phyloP scores from a whole-genome alignment of 2,797 vertebrate genomes.

The Notolabrus celidotus region DNA sequence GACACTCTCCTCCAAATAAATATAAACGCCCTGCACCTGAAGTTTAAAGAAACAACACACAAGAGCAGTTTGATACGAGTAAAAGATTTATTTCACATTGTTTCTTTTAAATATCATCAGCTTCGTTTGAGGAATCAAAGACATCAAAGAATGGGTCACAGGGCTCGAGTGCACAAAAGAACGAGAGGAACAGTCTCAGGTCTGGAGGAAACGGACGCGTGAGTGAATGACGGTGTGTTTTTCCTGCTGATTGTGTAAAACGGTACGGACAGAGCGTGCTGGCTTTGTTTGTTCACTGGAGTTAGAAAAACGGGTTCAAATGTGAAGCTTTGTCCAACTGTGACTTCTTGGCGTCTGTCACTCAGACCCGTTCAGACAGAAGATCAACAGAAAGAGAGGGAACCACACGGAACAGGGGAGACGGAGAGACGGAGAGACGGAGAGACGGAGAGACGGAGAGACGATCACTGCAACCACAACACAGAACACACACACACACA shows the following conservation, averaged over 20 bases:
- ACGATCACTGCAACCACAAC: constrained; percentile 41
- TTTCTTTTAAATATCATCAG: constrained; percentile 74
- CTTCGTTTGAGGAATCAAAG: constrained; percentile 69
- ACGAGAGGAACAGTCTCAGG: constrained; percentile 14
- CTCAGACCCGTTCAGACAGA: neutral
- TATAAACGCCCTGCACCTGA: neutral
- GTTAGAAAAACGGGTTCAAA: constrained; percentile 18
- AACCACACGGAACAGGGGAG: constrained; percentile 17
- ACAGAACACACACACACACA: constrained; percentile 27
- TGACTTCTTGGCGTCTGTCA: neutral
- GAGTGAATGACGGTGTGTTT: neutral
- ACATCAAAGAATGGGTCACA: constrained; percentile 72
- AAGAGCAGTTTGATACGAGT: constrained; percentile 41
- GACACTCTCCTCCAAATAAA: neutral
- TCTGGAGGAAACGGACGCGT: constrained; percentile 11
- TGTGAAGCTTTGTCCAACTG: neutral
- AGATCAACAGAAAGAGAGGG: constrained; percentile 1
- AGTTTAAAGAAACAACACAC: constrained; percentile 18
- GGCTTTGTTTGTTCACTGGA: constrained; percentile 26
- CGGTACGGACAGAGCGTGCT: constrained; percentile 4
- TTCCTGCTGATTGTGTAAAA: constrained; percentile 17
- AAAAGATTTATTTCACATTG: constrained; percentile 81
- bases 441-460: constrained; percentile 11
- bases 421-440: constrained; percentile 4
- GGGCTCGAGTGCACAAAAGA: constrained; percentile 41